Base-by-base conservation (phyloP, 2,797 vertebrate species). In the Melanotaenia boesemani region DNA sequence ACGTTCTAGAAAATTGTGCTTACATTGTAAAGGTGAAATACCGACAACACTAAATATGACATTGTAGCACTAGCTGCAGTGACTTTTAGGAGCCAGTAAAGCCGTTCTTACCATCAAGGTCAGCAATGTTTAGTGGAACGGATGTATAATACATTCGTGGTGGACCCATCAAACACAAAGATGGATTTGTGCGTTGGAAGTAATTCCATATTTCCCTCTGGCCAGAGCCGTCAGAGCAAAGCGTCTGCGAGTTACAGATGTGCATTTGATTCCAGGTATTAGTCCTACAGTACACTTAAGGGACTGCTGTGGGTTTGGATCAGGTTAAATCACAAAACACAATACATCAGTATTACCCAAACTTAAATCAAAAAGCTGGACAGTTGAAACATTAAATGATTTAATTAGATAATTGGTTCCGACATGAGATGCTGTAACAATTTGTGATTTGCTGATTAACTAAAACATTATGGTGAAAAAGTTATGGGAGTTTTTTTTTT, bases 181-280 rank as follows among this genome's bases (percentile, higher is more conserved):
- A 84, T 44, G 5, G 58, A 80, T 76, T 15, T 26, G 50, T 28
- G 55, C 11, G 12, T 60, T 57, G 52, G 54, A 22, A 2, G 32
- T 70, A 62, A 62, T 62, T 67, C 77, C 63, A 63, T 22, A 4
- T 74, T 74, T 77, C 64, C 69, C 67, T 44, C 48, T 2, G 56
- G 41, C 28, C 4, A 24, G 30, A 48, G 4, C 52, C 9, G 10
- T 58, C 68, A 54, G 48, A 64, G 69, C 72, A 58, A 77, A 79
- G 65, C 18, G 50, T 57, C 77, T 64, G 55, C 10, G 3, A 46
- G 78, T 81, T 67, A 76, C 65, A 83, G 78, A 82, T 68, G 69
- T 50, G 81, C 4, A 26, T 88, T 66, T 63, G 63, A 81, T 81
- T 90, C 83, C 83, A 89, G 90, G 78, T 89, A 76, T 90, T 89